These are phyloP conservation scores for Arothron firmamentum DNA, from an alignment of 2,113 vertebrate species.

Conservation along the genomic window DNA sequence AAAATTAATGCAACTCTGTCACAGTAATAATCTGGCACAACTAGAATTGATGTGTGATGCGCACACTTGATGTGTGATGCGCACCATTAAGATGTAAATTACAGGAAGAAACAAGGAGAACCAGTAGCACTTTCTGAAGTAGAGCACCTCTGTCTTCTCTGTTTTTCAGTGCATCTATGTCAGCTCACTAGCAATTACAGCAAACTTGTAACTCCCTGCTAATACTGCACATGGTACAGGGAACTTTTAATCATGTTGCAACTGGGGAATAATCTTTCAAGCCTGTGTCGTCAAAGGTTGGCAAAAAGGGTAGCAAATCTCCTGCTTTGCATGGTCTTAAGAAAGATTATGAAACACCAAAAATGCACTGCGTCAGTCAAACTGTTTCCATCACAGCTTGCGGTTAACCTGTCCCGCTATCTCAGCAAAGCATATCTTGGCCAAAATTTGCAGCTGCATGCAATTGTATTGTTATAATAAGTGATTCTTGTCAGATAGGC, in stretches of 20 bases:
- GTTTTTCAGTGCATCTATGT: slow-evolving; percentile 23
- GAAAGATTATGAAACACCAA: slow-evolving; percentile 62
- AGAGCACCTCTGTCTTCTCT: slow-evolving; percentile 21
- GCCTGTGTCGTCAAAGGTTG: slow-evolving; percentile 49
- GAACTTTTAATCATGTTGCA: slow-evolving; percentile 66
- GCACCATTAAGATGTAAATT: no score
- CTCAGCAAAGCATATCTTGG: slow-evolving; percentile 4
- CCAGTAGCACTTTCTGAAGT: slow-evolving; percentile 7
- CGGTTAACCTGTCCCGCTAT: slow-evolving; percentile 38
- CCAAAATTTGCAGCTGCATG: slow-evolving; percentile 20
- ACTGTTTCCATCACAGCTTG: slow-evolving; percentile 42
- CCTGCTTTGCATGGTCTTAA: slow-evolving; percentile 59
- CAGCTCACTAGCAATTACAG: slow-evolving; percentile 49
- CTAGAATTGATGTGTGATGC: no score
- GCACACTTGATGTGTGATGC: no score
- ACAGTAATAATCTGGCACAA: no score
- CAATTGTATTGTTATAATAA: slow-evolving; percentile 23
- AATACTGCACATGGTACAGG: slow-evolving; percentile 45
- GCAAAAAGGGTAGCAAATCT: slow-evolving; percentile 60
- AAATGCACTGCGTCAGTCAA: slow-evolving; percentile 48
- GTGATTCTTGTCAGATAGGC: slow-evolving; percentile 7
- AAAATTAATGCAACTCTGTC: no score
- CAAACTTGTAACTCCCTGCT: slow-evolving; percentile 42
- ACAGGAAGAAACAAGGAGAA: not conserved
- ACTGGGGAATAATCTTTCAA: slow-evolving; percentile 63